Conservation (phyloP, 2,797 vertebrate genomes). For the Sebastes diploproa region DNA sequence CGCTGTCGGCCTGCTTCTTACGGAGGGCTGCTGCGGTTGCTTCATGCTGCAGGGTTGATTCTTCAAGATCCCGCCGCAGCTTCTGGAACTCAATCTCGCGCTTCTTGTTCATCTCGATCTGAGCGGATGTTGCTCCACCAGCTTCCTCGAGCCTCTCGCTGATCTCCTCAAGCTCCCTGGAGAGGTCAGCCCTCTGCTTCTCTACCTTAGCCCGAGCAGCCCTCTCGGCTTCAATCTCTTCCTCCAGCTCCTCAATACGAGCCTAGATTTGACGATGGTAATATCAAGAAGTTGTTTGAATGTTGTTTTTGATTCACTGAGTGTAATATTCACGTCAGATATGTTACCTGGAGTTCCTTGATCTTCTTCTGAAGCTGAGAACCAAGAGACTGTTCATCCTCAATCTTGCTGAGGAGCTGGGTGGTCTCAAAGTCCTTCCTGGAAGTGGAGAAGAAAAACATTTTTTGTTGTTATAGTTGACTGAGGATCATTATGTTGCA, state of each 20-base stretch:
- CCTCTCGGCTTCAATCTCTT: conserved; percentile 67
- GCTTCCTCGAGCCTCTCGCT: conserved; percentile 88
- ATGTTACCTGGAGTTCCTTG: conserved; percentile 86
- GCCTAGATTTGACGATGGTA: conserved; percentile 26
- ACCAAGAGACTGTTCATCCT: conserved; percentile 85
- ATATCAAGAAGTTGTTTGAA: background rate
- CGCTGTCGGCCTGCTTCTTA: conserved; percentile 87
- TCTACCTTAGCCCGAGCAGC: conserved; percentile 83
- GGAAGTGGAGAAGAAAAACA: background rate
- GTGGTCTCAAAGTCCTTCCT: conserved; percentile 92
- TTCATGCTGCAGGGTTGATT: conserved; percentile 47
- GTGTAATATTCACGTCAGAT: background rate
- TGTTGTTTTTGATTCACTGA: background rate
- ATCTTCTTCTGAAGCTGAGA: conserved; percentile 81
- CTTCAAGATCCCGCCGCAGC: conserved; percentile 46
- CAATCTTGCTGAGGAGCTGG: conserved; percentile 86
- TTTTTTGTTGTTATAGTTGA: background rate
- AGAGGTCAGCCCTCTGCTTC: conserved; percentile 85
- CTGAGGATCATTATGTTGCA: background rate
- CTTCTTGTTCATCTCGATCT: conserved; percentile 60
- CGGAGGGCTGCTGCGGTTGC: conserved; percentile 69
- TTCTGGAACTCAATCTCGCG: conserved; percentile 53
- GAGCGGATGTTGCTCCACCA: conserved; percentile 81
- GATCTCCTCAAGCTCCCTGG: conserved; percentile 89
- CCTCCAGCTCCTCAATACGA: conserved; percentile 64